phyloP scores from a whole-genome alignment of 1,140 invertebrate species.

The Sarcophaga peregrina region DNA sequence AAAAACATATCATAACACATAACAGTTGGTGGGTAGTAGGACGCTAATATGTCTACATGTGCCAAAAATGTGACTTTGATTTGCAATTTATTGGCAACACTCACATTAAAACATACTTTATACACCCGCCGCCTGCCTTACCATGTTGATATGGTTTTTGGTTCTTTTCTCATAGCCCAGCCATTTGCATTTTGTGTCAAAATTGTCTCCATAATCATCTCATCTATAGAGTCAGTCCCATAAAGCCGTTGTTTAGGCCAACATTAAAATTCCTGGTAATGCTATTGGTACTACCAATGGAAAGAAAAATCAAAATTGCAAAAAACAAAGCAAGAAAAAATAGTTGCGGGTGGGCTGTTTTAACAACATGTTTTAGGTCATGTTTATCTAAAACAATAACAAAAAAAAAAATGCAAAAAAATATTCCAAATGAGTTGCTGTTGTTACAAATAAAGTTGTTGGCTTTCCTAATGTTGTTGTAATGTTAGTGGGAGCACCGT shows the following conservation, averaged over 20 bases:
- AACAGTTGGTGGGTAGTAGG: conserved; percentile 31
- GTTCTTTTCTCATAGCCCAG: neutral
- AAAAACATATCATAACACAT: conserved; percentile 29
- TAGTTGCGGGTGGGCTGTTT: conserved; percentile 36
- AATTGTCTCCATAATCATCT: conserved; percentile 21
- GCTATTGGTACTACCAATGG: no score
- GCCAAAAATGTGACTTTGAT: conserved; percentile 44
- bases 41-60: conserved; percentile 43
- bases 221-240: neutral
- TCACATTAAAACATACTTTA: conserved; percentile 24
- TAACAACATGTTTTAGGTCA: conserved; percentile 39
- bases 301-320: no score
- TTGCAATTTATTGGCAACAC: conserved; percentile 43
- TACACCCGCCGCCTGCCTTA: neutral
- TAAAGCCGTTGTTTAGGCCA: no score
- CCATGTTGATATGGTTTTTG: neutral
- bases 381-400: conserved; percentile 33
- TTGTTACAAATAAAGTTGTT: conserved; percentile 33
- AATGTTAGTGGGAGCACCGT: neutral
- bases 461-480: neutral
- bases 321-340: neutral
- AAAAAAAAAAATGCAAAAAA: conserved; percentile 1
- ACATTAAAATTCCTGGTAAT: no score
- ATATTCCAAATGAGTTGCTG: neutral
- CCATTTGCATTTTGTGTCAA: conserved; percentile 9